Evolutionary conservation across 2,888 invertebrate genomes (phyloP), one percentile per base, ranked within the genome.

Genomic region (Drosophila tanythrix): DNA sequence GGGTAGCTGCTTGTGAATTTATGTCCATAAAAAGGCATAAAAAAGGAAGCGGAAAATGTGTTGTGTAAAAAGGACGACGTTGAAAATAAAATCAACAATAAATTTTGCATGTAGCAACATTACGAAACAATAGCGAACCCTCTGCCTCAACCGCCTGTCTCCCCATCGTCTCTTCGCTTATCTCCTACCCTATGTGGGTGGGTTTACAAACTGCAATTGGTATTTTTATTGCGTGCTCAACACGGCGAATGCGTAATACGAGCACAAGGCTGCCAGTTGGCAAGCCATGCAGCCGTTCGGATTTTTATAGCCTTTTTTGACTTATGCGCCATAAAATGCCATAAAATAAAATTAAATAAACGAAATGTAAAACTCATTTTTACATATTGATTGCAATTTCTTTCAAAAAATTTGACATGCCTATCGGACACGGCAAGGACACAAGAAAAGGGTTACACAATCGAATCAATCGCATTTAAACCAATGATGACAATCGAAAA

Each of bases 141-240:
- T 11, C 52, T 21, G 29, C 0, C 36, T 6, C 29, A 15, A 25
- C n/a, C 55, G 46, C 21, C 21, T 15, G 21, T 10, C 25, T 15
- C 36, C 6, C 38, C 7, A 11, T n/a, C 48, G 21, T 7, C n/a
- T 13, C 51, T 25, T 8, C 25, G 52, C 35, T 33, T 29, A 25
- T 74, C 63, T 15, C 29, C 31, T n/a, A 15, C 21, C 56, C 11
- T 15, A 33, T 10, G n/a, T 52, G 57, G 31, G 77, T 51, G 78
- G 81, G 73, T 63, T 77, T 35, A 70, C 66, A 70, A 71, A 67
- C 74, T 86, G 90, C 86, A 86, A 90, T 86, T 87, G 90, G 88
- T 89, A 87, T 89, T 87, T 87, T 89, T 87, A 87, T 87, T 87
- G 89, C 89, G 89, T 87, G 87, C 88, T 87, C 82, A 87, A 90